A percentile compares a stretch with the other conserved stretches of the same genome.
Evolutionary conservation across 1,140 invertebrate species (phyloP).

Genomic region (Venustaconcha ellipsiformis): DNA sequence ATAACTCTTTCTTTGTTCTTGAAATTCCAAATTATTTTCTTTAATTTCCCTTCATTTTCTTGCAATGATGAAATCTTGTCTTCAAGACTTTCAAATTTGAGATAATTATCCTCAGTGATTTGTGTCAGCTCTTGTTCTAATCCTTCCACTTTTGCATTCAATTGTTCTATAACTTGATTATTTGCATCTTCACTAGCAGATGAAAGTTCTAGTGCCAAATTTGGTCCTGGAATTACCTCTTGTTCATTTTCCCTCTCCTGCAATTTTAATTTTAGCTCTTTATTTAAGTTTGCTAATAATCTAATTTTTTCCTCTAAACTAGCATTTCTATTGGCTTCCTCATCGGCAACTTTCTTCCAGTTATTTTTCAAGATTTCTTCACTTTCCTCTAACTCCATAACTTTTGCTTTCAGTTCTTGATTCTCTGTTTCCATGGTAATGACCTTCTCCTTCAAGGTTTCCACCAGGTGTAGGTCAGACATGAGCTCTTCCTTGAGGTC

Average conservation of each 20-base stretch:
- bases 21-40: too few species aligned
- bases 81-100: conserved; percentile 54
- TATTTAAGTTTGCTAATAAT: conserved; percentile 49
- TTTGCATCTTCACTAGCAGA: conserved; percentile 2
- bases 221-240: conserved; percentile 36
- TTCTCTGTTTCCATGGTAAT: conserved; percentile 48
- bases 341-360: conserved; percentile 58
- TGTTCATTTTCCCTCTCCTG: conserved; percentile 48
- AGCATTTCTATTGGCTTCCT: conserved; percentile 53
- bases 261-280: conserved; percentile 53
- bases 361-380: conserved; percentile 59
- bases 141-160: conserved; percentile 32
- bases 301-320: conserved; percentile 57
- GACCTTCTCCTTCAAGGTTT: conserved; percentile 49
- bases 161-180: conserved; percentile 27
- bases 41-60: conserved; percentile 42
- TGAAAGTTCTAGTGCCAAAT: conserved; percentile 41
- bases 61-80: conserved; percentile 52
- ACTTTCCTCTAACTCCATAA: conserved; percentile 58
- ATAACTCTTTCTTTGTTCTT: too few species aligned
- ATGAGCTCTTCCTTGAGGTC: conserved; percentile 43
- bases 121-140: conserved; percentile 50
- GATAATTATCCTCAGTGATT: conserved; percentile 50
- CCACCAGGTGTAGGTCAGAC: conserved; percentile 32
- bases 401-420: conserved; percentile 39